Percentiles rank a stretch among this genome's conserved stretches.
These are phyloP conservation scores for Polypedilum pembai DNA, from an alignment of 1,140 invertebrate species.

Conservation along the genomic window DNA sequence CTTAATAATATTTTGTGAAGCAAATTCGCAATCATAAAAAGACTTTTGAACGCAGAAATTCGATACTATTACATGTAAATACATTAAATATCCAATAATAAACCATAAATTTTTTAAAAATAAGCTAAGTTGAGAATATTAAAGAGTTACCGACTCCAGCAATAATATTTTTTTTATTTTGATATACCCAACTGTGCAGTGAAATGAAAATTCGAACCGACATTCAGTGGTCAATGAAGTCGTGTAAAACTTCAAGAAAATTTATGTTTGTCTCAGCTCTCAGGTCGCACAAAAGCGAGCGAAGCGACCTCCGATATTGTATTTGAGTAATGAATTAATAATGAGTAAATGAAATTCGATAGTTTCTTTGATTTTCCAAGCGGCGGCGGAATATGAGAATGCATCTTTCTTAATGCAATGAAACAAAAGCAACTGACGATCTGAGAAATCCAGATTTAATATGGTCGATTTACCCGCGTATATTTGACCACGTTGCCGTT, in stretches of 20 bases:
- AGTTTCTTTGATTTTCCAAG: background rate
- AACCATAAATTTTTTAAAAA: background rate
- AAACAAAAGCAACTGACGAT: conserved; percentile 4
- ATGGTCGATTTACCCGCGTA: background rate
- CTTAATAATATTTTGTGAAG: too few relatives aligned
- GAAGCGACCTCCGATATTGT: background rate
- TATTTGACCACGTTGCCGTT: background rate
- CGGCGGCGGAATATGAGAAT: background rate
- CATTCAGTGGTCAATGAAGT: conserved; percentile 16
- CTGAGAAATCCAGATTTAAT: conserved; percentile 15
- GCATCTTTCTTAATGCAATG: background rate
- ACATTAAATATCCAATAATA: background rate
- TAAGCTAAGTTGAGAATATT: background rate
- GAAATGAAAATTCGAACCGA: conserved; percentile 12
- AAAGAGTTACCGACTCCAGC: background rate
- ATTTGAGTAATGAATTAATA: conserved; percentile 13
- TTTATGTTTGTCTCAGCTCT: background rate
- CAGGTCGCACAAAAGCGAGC: background rate
- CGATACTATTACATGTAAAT: background rate
- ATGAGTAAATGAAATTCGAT: conserved; percentile 15
- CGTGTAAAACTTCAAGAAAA: conserved; percentile 17
- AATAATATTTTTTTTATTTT: background rate
- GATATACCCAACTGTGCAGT: conserved; percentile 13
- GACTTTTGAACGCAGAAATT: background rate
- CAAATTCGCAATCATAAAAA: too few relatives aligned